A percentile compares a stretch with the other conserved stretches of the same genome.
Conservation (phyloP, 2,888 invertebrate genomes). For the Synanthedon vespiformis region DNA sequence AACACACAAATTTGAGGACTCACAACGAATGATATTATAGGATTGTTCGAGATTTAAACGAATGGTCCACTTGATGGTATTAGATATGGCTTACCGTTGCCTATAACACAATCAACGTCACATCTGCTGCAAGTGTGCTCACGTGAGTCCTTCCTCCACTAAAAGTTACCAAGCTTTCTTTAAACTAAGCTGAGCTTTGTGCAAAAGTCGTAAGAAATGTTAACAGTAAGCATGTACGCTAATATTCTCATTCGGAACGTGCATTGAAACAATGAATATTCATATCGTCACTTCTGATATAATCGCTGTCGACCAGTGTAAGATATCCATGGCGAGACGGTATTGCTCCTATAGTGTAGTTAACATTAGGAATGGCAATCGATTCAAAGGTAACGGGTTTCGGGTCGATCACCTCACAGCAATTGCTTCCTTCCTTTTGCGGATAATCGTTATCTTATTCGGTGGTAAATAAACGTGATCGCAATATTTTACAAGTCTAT, state of each 20-base stretch:
- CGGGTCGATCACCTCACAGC: constrained; percentile 61
- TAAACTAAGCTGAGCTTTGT: too few species aligned
- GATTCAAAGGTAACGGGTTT: constrained; percentile 43
- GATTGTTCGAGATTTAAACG: too few species aligned
- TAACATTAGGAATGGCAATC: not conserved
- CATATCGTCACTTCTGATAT: constrained; percentile 37
- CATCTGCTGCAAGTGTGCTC: too few species aligned
- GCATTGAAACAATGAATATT: constrained; percentile 38
- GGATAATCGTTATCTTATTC: constrained; percentile 44
- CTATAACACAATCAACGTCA: too few species aligned
- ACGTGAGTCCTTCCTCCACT: too few species aligned
- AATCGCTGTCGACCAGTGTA: constrained; percentile 35
- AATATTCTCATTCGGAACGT: constrained; percentile 20
- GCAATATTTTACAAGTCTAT: not conserved
- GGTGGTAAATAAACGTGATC: not conserved
- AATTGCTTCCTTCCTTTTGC: constrained; percentile 64
- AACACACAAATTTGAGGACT: too few species aligned
- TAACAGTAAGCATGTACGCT: not conserved
- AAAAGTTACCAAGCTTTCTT: too few species aligned
- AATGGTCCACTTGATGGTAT: too few species aligned
- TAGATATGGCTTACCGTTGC: too few species aligned
- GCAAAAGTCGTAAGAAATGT: too few species aligned
- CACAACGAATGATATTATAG: too few species aligned
- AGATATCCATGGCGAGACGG: not conserved
- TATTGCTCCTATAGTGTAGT: not conserved